Conservation (phyloP, 2,888 invertebrate species). For the Fissipunctia ypsillon region DNA sequence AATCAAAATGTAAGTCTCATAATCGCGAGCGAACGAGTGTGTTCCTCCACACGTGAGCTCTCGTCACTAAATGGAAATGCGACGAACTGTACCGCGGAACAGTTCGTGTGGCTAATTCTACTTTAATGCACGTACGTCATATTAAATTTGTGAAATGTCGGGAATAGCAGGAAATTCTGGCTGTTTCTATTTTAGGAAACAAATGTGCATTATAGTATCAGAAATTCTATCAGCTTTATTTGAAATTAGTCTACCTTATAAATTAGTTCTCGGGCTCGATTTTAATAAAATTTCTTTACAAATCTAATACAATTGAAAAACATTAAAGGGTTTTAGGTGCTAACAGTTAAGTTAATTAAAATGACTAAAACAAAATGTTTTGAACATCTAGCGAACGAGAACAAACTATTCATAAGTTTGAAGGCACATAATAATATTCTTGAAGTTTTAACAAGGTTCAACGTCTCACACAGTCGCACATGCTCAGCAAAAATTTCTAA, state of each 20-base stretch:
- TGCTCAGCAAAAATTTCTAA: neutral
- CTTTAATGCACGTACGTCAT: conserved; percentile 6
- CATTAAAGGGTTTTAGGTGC: neutral
- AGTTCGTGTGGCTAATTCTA: conserved; percentile 30
- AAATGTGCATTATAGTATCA: neutral
- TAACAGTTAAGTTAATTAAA: conserved; percentile 12
- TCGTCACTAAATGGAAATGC: conserved; percentile 39
- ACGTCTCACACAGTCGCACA: neutral
- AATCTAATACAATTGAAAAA: neutral
- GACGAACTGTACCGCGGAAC: conserved; percentile 39
- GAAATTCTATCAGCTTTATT: neutral
- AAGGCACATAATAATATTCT: conserved; percentile 8
- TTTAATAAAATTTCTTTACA: neutral
- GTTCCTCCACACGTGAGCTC: conserved; percentile 2
- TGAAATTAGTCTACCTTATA: neutral
- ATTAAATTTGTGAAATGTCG: conserved; percentile 19
- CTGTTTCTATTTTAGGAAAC: neutral
- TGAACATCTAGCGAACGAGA: neutral
- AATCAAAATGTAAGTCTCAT: neutral
- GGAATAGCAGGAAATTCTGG: conserved; percentile 1
- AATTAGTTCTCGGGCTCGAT: neutral
- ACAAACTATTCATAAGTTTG: conserved; percentile 35
- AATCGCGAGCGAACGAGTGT: conserved; percentile 2
- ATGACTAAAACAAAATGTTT: conserved; percentile 5
- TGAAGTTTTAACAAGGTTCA: conserved; percentile 43